Conservation (phyloP, 2,113 vertebrate genomes). For the Delphinapterus leucas region DNA sequence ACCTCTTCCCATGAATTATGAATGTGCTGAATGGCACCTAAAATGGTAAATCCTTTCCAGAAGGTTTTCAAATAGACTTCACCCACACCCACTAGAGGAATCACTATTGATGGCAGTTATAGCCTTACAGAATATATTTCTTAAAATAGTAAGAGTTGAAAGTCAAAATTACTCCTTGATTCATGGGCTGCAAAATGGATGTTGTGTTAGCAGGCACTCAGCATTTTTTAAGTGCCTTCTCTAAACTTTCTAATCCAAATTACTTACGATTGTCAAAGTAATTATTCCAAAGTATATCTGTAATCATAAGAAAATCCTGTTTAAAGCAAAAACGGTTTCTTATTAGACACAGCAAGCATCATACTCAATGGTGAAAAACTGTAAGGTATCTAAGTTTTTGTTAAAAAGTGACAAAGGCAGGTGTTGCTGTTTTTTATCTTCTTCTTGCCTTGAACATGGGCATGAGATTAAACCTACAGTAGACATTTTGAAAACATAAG, state of each 20-base stretch:
- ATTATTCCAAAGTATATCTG: background rate
- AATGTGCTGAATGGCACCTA: background rate
- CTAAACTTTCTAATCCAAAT: constrained; percentile 10
- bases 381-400: background rate
- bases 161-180: background rate
- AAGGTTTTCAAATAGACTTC: background rate
- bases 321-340: background rate
- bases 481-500: background rate
- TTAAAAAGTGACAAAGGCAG: background rate
- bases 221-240: background rate
- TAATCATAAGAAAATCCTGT: background rate
- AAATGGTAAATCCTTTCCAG: background rate
- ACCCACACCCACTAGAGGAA: background rate
- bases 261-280: background rate
- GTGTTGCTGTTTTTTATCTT: background rate
- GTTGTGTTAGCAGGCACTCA: background rate
- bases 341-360: background rate
- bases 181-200: background rate
- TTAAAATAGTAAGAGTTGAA: background rate
- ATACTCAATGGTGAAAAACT: background rate
- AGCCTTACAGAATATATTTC: background rate
- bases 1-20: background rate
- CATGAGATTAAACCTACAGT: background rate
- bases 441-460: background rate
- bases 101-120: background rate